phyloP scores from a whole-genome alignment of 2,888 invertebrate species.

The Pilophorus perplexus region DNA sequence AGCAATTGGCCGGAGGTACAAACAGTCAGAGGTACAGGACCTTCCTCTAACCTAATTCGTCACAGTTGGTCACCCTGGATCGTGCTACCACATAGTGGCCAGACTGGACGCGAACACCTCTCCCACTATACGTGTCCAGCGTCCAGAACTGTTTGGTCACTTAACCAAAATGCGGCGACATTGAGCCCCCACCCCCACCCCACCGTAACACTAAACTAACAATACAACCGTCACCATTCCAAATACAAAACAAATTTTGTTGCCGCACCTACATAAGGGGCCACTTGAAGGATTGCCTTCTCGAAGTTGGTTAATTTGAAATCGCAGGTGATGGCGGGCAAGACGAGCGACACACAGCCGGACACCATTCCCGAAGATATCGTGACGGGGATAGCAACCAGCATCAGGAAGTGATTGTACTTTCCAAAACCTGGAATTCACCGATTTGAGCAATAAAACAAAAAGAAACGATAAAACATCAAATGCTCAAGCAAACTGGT shows the following conservation, averaged over 20 bases:
- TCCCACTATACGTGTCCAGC: too few species aligned
- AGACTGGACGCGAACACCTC: too few species aligned
- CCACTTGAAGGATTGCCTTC: slow-evolving; percentile 69
- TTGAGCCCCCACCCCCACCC: too few species aligned
- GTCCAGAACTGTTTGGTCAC: too few species aligned
- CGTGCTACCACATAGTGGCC: too few species aligned
- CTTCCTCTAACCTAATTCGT: too few species aligned
- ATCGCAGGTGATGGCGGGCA: slow-evolving; percentile 73
- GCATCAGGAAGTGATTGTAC: slow-evolving; percentile 63
- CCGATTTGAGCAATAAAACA: neutral
- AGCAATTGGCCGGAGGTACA: too few species aligned
- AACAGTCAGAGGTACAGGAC: too few species aligned
- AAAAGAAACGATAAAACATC: neutral
- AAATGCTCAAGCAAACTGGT: neutral
- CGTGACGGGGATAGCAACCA: slow-evolving; percentile 54
- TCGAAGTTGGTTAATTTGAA: slow-evolving; percentile 64
- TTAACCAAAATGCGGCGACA: too few species aligned
- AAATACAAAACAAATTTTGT: slow-evolving; percentile 39
- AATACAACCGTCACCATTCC: too few species aligned
- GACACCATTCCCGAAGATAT: slow-evolving; percentile 67
- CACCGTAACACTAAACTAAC: too few species aligned
- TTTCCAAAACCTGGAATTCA: slow-evolving; percentile 60
- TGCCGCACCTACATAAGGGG: slow-evolving; percentile 74
- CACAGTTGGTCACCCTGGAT: too few species aligned
- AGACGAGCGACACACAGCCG: slow-evolving; percentile 68